Base-by-base conservation (phyloP, 2,113 vertebrate genomes). In the Brachirus orientalis region DNA sequence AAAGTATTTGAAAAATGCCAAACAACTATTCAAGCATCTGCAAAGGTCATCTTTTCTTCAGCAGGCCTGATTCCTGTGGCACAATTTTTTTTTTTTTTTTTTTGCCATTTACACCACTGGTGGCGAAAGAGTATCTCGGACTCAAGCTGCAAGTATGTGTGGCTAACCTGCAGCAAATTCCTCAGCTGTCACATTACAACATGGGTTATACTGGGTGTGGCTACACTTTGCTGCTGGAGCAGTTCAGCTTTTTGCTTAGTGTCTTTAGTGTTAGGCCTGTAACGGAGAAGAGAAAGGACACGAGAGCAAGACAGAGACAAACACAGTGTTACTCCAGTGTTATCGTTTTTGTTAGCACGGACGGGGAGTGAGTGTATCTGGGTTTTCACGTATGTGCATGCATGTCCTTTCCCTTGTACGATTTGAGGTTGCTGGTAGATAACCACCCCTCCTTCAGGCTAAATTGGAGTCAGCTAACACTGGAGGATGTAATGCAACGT, bases 161-260 rank as follows among this genome's bases (percentile, higher is more conserved):
- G 69, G 75, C 77, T 79, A 69, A 85, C 92, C 86, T 82, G 86
- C 55, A 76, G 90, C 84, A 62, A 79, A 92, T 92, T 92, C 88
- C 87, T 88, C 57, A 52, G 57, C 81, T 85, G 83, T 85, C 84
- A 80, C 69, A 72, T 88, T 84, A 81, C 77, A 71, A 79, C 77
- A 72, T 75, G 62, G 73, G 54, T 70, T 70, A 65, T 38, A 53
- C 48, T 69, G 85, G 89, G 90, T 86, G 88, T 83, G 85, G 85
- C 65, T 71, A 16, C 36, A 54, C 38, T 69, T 47, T 43, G 61
- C 51, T 66, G 38, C 11, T 68, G 37, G 33, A 72, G 51, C 51
- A 16, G 46, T 44, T 45, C 11, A 59, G 47, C 35, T 62, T 59
- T 10, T 17, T 37, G 52, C 48, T 12, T 8, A 17, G 19, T 78